Base-by-base conservation (phyloP, 2,113 vertebrate species). In the Erinaceus europaeus region DNA sequence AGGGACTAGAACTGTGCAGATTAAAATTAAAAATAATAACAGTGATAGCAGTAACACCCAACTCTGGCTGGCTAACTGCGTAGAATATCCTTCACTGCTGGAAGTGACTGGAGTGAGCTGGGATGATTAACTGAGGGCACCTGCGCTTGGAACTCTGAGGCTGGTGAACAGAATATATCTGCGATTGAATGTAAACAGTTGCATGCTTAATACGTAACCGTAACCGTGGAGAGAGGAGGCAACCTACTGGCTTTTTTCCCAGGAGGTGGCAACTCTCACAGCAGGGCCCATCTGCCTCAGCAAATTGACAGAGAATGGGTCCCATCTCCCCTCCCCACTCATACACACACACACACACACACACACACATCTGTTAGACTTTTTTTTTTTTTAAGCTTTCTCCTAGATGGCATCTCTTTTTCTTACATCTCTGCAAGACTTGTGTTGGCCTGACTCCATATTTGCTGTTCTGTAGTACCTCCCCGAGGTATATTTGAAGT, bases 121-220 rank as follows among this genome's bases (percentile, higher is more conserved):
- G 82, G 85, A 62, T 95, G 93, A 96, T 96, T 96, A 94, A 93
- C 91, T 40, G 88, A 90, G 91, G 92, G 90, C 91, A 94, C 95
- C 93, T 94, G 95, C 68, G 32, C 91, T 86, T 40, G 52, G 61
- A 92, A 74, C 93, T 88, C 93, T 73, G 92, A 89, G 38, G 86
- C 89, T 90, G 84, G 82, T 69, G 93, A 94, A 77, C 93, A 94
- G 91, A 93, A 78, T 94, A 91, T 89, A 91, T 93, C 89, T 88
- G 88, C 94, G 91, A 94, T 90, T 94, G 94, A 94, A 76, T 3
- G 67, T 89, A 94, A 94, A 94, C 94, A 95, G 92, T 94, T 91
- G 82, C 91, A 91, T 87, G 67, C 93, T 94, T 96, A 96, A 95
- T 96, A 84, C 90, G 93, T 85, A 93, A 78, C 95, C 90, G 93